A percentile compares a stretch with the other conserved stretches of the same genome.
Evolutionary conservation across 2,797 vertebrate genomes (phyloP).

Genomic region (Scleropages formosus): DNA sequence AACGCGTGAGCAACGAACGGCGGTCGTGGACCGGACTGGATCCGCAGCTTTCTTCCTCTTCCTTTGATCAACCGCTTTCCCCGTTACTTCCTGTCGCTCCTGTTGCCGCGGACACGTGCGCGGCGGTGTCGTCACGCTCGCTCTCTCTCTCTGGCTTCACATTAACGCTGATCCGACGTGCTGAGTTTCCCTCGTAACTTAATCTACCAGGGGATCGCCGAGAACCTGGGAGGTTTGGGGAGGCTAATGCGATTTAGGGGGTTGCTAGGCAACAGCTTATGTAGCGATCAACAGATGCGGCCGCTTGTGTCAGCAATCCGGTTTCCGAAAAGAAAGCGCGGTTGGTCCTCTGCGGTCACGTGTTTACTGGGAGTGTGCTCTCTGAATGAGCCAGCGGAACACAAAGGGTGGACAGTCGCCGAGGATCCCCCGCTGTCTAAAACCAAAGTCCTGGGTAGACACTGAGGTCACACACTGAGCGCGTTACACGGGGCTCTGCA

Average conservation of each 20-base stretch:
- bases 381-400: no score
- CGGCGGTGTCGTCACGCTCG: neutral
- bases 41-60: neutral
- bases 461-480: no score
- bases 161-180: neutral
- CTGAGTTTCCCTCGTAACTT: neutral
- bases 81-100: neutral
- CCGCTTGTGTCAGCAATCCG: neutral
- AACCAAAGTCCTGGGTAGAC: no score
- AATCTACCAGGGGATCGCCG: neutral
- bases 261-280: conserved; percentile 33
- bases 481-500: no score
- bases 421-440: no score
- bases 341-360: no score
- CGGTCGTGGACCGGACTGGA: neutral
- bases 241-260: conserved; percentile 28
- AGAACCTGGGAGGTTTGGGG: neutral
- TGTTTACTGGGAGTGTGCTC: no score
- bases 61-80: neutral
- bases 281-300: conserved; percentile 2
- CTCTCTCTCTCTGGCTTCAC: neutral
- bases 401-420: no score
- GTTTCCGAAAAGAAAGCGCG: neutral
- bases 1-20: neutral
- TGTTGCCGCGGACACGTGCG: neutral